Base-by-base conservation (phyloP, 1,140 invertebrate species). In the Drosophila pallidifrons region DNA sequence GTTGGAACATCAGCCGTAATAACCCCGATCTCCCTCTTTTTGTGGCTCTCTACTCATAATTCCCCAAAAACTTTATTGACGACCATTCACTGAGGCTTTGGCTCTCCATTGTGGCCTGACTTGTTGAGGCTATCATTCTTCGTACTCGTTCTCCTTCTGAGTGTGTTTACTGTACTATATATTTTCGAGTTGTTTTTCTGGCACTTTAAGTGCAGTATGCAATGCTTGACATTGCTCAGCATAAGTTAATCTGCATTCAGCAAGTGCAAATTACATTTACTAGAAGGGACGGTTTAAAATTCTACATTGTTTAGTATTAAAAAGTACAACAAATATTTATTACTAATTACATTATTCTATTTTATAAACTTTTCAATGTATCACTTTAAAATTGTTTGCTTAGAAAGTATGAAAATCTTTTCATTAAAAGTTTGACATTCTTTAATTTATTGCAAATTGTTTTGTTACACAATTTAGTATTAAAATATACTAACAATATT, bases 21-120 rank as follows among this genome's bases (percentile, higher is more conserved):
- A 75, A 64, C 20, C 35, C 35, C 58, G 41, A 69, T 75, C 20
- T 25, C 57, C 41, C 57, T 55, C 55, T 13, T 32, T 32, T 32
- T 52, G 57, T 20, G 38, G 25, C 41, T 15, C 52, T 73, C 54
- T 54, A 45, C 58, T 69, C 45, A 64, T 71, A 71, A 65, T 65
- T 71, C 47, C 38, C 6, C 20, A 25, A 25, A 25, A 71, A 65
- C 73, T 71, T 71, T 75, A 75, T 75, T 75, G 73, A 75, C 73
- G 59, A 58, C 58, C 72, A 58, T 64, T 35, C 58, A 25, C 20
- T 58, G 72, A 69, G 71, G 65, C 65, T 69, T 25, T 49, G 67
- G 2, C 30, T 32, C 7, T 10, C 35, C 47, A 25, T 61, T 74
- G 71, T 74, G 65, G 71, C 49, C 30, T 32, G 28, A 54, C 54